Percentiles rank a stretch among this genome's conserved stretches.
Evolutionary conservation across 92 coral and sea anemone species (phyloP).

Genomic region (Blastomussa wellsi): DNA sequence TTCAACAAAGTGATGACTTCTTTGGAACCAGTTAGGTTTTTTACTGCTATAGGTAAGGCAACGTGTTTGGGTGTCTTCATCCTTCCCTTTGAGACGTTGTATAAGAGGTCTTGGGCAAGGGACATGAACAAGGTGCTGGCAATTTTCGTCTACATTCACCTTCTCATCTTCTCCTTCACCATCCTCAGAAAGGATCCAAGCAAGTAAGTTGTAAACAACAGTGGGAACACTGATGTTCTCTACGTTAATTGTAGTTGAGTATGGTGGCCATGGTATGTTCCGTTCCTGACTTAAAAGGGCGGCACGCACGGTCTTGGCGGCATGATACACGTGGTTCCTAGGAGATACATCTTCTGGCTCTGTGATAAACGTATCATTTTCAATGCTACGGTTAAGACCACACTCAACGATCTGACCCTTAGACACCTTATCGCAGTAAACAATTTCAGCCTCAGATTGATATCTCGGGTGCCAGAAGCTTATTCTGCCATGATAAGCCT

Average conservation of each 20-base stretch:
- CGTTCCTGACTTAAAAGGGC: constrained; percentile 46
- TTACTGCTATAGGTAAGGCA: constrained; percentile 55
- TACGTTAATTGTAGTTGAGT: constrained; percentile 26
- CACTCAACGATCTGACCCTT: constrained; percentile 52
- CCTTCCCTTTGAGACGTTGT: constrained; percentile 56
- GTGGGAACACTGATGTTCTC: constrained; percentile 34
- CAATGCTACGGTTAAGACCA: constrained; percentile 29
- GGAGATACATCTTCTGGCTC: constrained; percentile 35
- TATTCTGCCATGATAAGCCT: constrained; percentile 55
- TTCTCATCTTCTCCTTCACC: constrained; percentile 17
- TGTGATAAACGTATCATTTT: constrained; percentile 22
- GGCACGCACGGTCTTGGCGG: constrained; percentile 56
- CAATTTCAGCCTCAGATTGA: constrained; percentile 51
- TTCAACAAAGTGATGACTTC: constrained; percentile 56
- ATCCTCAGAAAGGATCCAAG: constrained; percentile 16
- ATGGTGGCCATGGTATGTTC: constrained; percentile 57
- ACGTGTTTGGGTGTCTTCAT: constrained; percentile 61
- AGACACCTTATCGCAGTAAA: constrained; percentile 53
- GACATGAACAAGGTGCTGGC: constrained; percentile 50
- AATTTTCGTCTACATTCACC: constrained; percentile 29
- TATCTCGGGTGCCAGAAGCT: constrained; percentile 61
- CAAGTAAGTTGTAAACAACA: constrained; percentile 32
- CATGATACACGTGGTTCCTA: constrained; percentile 34
- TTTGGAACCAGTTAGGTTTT: constrained; percentile 61
- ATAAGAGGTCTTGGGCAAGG: constrained; percentile 61